These are phyloP conservation scores for Triplophysa yarkandensis DNA, from an alignment of 2,797 vertebrate species.

Conservation along the genomic window DNA sequence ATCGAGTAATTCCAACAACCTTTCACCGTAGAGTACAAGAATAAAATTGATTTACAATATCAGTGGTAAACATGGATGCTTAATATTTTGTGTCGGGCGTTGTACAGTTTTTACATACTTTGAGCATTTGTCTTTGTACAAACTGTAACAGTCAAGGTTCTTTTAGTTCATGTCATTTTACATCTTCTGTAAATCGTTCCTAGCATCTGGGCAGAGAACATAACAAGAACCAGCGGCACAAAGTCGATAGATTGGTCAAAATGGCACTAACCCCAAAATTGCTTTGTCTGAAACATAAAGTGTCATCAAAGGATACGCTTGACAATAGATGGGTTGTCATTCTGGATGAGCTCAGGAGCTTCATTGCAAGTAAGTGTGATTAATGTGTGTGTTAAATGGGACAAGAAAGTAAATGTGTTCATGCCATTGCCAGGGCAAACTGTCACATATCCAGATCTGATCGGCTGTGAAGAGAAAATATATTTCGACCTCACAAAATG, in stretches of 20 bases:
- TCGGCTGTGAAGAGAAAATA: no score
- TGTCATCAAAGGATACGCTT: slow-evolving; percentile 31
- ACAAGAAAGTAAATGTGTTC: not conserved
- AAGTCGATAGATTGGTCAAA: no score
- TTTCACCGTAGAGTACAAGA: no score
- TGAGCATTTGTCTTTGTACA: not conserved
- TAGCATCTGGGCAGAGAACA: no score
- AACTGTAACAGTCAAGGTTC: no score
- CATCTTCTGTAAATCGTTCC: no score
- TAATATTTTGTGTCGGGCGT: not conserved
- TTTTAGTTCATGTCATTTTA: no score
- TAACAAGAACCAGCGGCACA: no score
- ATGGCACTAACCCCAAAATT: no score
- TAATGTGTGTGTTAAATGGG: not conserved
- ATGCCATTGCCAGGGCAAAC: not conserved
- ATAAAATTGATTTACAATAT: no score
- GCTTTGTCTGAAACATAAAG: not conserved
- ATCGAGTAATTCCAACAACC: no score
- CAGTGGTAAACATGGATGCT: not conserved
- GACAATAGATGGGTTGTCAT: slow-evolving; percentile 27
- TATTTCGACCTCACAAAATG: not conserved
- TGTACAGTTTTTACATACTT: not conserved
- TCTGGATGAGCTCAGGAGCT: slow-evolving; percentile 38
- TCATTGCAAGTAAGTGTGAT: slow-evolving; percentile 46
- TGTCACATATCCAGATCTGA: not conserved